Evolutionary conservation across 2,888 invertebrate species (phyloP), one percentile per base, ranked within the genome.

Genomic region (Schizaphis graminum): DNA sequence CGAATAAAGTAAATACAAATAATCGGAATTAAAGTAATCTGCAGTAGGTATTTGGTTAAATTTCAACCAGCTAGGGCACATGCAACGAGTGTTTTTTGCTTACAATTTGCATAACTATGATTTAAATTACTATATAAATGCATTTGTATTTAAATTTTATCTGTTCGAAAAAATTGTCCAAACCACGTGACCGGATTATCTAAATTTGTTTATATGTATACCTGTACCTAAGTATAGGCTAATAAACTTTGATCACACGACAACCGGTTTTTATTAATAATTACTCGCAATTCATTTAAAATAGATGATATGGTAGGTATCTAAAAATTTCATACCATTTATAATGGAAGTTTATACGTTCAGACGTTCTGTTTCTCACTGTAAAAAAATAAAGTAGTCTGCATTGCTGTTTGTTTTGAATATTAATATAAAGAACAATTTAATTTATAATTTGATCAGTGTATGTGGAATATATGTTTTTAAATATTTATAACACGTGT

Each of bases 31-130:
- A 16, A 67, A 67, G n/a, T 67, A 67, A 67, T 67, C 7, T 67
- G 16, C 67, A 67, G 67, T 67, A 21, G 67, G 67, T 35, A 67
- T 67, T 67, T 35, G 35, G 35, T 67, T 67, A 16, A 21, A 61
- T 28, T 3, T 11, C 61, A 21, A 5, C n/a, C 0, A 35, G n/a
- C n/a, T 0, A 35, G n/a, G 7, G n/a, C 16, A 1, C n/a, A 21
- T 35, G 16, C n/a, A 35, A 67, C n/a, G n/a, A 35, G n/a, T n/a
- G 35, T 67, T 3, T 57, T 67, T 67, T 5, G 67, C 67, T 67
- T 67, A 67, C n/a, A 35, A 35, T 67, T 21, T 35, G n/a, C n/a
- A 16, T 67, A 67, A 13, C 16, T 67, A 16, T 67, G 5, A n/a
- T 67, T n/a, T 16, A 67, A 67, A 67, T 67, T 11, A n/a, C 16